phyloP scores from a whole-genome alignment of 2,888 invertebrate species.

The Andrena hattorfiana region DNA sequence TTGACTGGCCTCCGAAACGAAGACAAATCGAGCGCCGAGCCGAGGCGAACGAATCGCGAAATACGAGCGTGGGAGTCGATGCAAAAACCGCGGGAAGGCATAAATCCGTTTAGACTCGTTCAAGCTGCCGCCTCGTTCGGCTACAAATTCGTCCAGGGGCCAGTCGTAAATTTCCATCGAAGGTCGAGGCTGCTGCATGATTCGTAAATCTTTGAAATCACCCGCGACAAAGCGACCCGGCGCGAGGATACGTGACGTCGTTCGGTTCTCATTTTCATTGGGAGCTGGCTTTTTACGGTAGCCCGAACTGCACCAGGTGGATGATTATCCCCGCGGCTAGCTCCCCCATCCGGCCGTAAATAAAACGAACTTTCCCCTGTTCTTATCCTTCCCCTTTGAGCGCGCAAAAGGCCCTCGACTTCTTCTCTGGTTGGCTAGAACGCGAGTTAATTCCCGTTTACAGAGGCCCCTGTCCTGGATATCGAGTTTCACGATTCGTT shows the following conservation, averaged over 20 bases:
- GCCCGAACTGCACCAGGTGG: neutral
- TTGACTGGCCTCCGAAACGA: neutral
- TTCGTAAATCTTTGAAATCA: conserved; percentile 34
- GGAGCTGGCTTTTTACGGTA: neutral
- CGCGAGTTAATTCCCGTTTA: conserved; percentile 40
- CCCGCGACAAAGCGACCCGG: conserved; percentile 6
- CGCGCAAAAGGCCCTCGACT: neutral
- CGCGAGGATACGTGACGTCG: neutral
- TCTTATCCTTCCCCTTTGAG: conserved; percentile 16
- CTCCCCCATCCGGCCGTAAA: conserved; percentile 25
- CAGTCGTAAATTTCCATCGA: conserved; percentile 12
- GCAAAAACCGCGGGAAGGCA: conserved; percentile 4
- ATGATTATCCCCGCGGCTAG: neutral
- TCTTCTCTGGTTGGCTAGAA: conserved; percentile 8
- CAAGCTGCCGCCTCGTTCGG: neutral
- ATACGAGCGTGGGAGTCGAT: neutral
- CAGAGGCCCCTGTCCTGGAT: conserved; percentile 14
- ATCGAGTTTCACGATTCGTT: conserved; percentile 52
- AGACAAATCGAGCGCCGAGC: conserved; percentile 4
- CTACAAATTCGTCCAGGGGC: neutral
- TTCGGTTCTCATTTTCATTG: neutral
- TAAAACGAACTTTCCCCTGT: conserved; percentile 25
- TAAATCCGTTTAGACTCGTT: conserved; percentile 28
- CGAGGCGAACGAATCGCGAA: conserved; percentile 8
- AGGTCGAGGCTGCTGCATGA: neutral